phyloP scores from a whole-genome alignment of 2,888 invertebrate genomes.

The Dioctria linearis region DNA sequence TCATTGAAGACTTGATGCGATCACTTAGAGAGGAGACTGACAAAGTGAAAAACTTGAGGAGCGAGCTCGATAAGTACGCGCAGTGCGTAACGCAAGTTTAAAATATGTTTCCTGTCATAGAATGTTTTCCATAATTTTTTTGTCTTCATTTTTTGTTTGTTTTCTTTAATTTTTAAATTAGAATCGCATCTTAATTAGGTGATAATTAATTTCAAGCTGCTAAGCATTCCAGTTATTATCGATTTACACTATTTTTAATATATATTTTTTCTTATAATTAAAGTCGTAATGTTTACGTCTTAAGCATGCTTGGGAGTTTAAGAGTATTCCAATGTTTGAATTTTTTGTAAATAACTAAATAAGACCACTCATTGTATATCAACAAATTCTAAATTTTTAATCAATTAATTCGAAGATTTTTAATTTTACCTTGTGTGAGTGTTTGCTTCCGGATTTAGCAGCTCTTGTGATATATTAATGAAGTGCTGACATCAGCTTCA shows the following conservation, averaged over 20 bases:
- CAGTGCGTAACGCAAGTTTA: slow-evolving; percentile 82
- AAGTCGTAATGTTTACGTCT: slow-evolving; percentile 8
- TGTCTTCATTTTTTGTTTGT: slow-evolving; percentile 10
- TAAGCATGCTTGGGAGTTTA: slow-evolving; percentile 39
- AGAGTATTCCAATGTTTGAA: slow-evolving; percentile 36
- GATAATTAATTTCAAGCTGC: slow-evolving; percentile 31
- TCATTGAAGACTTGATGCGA: slow-evolving; percentile 77
- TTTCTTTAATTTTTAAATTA: slow-evolving; percentile 29
- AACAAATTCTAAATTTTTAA: slow-evolving; percentile 42
- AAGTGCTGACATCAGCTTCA: no score
- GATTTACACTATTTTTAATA: slow-evolving; percentile 4
- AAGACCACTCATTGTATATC: slow-evolving; percentile 40
- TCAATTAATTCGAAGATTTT: not conserved
- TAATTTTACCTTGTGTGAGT: slow-evolving; percentile 11
- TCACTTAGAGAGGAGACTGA: slow-evolving; percentile 78
- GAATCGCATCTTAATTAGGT: slow-evolving; percentile 26
- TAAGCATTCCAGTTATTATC: slow-evolving; percentile 44
- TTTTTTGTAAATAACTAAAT: slow-evolving; percentile 45
- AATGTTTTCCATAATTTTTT: not conserved
- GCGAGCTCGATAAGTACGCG: slow-evolving; percentile 79
- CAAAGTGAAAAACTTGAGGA: slow-evolving; percentile 76
- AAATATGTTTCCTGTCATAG: slow-evolving; percentile 55
- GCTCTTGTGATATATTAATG: no score
- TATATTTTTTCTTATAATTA: slow-evolving; percentile 15
- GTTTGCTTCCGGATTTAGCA: no score